These are phyloP conservation scores for Dunckerocampus dactyliophorus DNA, from an alignment of 2,113 vertebrate genomes.

Conservation along the genomic window DNA sequence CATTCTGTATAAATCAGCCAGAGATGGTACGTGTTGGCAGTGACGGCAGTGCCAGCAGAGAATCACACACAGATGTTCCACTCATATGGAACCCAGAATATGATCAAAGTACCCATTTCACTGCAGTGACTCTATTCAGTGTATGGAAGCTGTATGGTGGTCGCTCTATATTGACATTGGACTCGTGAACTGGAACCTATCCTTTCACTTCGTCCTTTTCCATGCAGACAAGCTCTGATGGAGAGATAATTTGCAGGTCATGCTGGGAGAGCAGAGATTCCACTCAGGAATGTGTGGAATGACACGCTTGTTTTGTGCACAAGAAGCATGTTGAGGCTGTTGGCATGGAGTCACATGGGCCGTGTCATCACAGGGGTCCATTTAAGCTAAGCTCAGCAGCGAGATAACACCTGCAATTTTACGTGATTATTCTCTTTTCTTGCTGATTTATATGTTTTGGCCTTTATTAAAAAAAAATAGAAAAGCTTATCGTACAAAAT, in stretches of 20 bases:
- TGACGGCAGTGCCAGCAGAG: not conserved
- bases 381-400: conserved; percentile 24
- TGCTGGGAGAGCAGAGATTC: conserved; percentile 66
- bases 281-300: conserved; percentile 70
- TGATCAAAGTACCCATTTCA: not conserved
- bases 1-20: not conserved
- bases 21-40: not conserved
- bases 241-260: conserved; percentile 76
- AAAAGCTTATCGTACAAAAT: no score
- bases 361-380: conserved; percentile 43
- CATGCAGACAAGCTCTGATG: conserved; percentile 64
- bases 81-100: not conserved
- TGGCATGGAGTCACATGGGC: conserved; percentile 40
- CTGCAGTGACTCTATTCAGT: not conserved
- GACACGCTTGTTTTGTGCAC: conserved; percentile 59
- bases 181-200: not conserved
- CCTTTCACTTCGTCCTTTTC: conserved; percentile 28
- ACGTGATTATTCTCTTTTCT: conserved; percentile 18
- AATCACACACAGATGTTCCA: not conserved
- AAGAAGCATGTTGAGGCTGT: conserved; percentile 54
- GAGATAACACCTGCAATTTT: conserved; percentile 18
- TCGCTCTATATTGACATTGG: not conserved
- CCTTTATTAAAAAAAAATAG: no score
- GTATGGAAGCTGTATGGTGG: not conserved
- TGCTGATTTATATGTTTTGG: no score